Evolutionary conservation across 1,140 invertebrate genomes (phyloP).

Genomic region (Drosophila nannoptera): DNA sequence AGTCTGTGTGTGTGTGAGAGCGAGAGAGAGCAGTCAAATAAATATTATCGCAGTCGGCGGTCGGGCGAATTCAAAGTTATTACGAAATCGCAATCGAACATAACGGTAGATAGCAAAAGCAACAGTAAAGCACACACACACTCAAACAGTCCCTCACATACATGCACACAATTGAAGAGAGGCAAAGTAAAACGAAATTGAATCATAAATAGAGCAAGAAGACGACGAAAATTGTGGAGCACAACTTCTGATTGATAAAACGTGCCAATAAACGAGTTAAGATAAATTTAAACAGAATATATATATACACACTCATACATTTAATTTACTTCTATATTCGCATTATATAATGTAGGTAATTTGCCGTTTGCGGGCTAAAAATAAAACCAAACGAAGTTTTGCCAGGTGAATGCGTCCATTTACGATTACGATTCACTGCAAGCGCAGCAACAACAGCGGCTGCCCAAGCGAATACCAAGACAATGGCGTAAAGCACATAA

Average conservation of each 20-base stretch:
- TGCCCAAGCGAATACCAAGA: constrained; percentile 42
- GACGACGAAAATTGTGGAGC: constrained; percentile 9
- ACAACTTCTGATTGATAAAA: constrained; percentile 8
- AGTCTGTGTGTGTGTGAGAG: constrained; percentile 9
- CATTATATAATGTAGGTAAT: background rate
- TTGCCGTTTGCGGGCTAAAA: background rate
- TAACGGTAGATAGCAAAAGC: constrained; percentile 67
- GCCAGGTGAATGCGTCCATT: constrained; percentile 27
- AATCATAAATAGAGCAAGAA: constrained; percentile 29
- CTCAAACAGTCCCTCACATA: background rate
- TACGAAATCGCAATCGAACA: constrained; percentile 71
- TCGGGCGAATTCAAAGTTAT: constrained; percentile 51
- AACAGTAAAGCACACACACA: constrained; percentile 11
- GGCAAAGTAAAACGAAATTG: constrained; percentile 39
- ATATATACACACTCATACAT: background rate
- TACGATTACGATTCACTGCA: constrained; percentile 33
- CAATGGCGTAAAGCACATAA: constrained; percentile 59
- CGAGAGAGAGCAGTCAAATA: constrained; percentile 25
- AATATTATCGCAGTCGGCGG: constrained; percentile 63
- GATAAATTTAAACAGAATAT: background rate
- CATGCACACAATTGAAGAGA: background rate
- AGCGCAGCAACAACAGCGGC: constrained; percentile 29
- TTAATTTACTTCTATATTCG: background rate
- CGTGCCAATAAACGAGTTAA: background rate
- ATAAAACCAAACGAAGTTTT: constrained; percentile 13